Conservation (phyloP, 2,113 vertebrate species). For the Vulpes vulpes region DNA sequence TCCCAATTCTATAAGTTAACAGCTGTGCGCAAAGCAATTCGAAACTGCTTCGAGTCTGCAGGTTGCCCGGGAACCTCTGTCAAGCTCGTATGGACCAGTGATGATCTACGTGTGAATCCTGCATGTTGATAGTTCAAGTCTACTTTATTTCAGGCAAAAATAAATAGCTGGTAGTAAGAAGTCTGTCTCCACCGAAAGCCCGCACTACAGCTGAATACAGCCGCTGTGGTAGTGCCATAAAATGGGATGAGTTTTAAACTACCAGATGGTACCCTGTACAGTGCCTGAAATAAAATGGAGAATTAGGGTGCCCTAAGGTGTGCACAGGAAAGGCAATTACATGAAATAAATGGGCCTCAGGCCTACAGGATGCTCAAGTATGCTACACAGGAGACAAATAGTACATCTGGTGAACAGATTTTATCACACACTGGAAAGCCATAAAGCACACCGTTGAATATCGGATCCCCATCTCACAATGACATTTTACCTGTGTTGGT, state of each 20-base stretch:
- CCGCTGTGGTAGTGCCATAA: constrained; percentile 86
- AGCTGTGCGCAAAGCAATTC: constrained; percentile 66
- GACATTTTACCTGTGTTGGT: constrained; percentile 92
- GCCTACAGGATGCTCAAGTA: constrained; percentile 93
- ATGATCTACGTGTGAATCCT: constrained; percentile 82
- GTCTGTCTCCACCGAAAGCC: constrained; percentile 83
- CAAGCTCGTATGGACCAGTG: constrained; percentile 76
- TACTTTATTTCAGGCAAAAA: constrained; percentile 88
- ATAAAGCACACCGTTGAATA: constrained; percentile 89
- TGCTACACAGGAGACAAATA: constrained; percentile 93
- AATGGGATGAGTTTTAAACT: constrained; percentile 91
- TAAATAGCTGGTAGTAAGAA: constrained; percentile 88
- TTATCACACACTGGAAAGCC: constrained; percentile 91
- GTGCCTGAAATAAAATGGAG: constrained; percentile 98
- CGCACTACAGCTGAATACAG: constrained; percentile 82
- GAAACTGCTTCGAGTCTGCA: constrained; percentile 67
- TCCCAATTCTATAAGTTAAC: constrained; percentile 76
- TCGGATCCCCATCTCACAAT: constrained; percentile 87
- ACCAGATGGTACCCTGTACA: constrained; percentile 99
- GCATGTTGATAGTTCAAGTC: constrained; percentile 82
- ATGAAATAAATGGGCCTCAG: constrained; percentile 98
- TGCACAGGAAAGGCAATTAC: constrained; percentile 98
- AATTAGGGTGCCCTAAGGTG: constrained; percentile 98
- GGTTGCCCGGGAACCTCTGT: constrained; percentile 75
- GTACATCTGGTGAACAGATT: constrained; percentile 95